phyloP scores from a whole-genome alignment of 2,113 vertebrate genomes.

The Apistogramma diplotaenia region DNA sequence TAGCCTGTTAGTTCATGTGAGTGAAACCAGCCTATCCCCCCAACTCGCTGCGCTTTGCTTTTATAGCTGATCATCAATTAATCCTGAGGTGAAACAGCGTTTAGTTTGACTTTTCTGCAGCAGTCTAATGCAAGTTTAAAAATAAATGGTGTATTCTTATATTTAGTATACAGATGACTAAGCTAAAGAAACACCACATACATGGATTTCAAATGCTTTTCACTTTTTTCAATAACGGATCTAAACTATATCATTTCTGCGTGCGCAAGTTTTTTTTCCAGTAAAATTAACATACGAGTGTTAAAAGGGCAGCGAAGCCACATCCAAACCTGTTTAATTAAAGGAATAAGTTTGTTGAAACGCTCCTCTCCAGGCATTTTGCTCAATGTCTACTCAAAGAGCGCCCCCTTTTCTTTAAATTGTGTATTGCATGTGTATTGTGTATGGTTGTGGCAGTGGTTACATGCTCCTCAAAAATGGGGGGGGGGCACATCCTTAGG shows the following conservation, averaged over 20 bases:
- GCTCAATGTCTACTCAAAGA: constrained; percentile 50
- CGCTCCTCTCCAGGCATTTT: neutral
- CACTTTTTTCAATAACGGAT: neutral
- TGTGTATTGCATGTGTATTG: constrained; percentile 24
- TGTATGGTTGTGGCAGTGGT: neutral
- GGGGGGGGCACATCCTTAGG: no score
- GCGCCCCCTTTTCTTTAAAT: constrained; percentile 44
- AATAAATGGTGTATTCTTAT: neutral
- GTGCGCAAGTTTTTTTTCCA: neutral
- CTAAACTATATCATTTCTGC: no score
- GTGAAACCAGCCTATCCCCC: constrained; percentile 22
- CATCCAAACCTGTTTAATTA: neutral
- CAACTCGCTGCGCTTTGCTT: constrained; percentile 6
- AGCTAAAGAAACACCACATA: neutral
- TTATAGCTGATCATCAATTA: constrained; percentile 23
- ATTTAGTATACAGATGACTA: neutral
- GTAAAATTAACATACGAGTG: neutral
- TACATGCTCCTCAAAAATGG: neutral
- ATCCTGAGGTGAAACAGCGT: neutral
- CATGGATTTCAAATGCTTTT: neutral
- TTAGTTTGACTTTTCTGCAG: constrained; percentile 8
- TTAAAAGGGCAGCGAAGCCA: neutral
- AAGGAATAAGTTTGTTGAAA: constrained; percentile 20
- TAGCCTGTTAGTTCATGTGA: constrained; percentile 42
- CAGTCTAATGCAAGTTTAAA: neutral